phyloP scores from a whole-genome alignment of 2,888 invertebrate species.

The Drosophila kuntzei region DNA sequence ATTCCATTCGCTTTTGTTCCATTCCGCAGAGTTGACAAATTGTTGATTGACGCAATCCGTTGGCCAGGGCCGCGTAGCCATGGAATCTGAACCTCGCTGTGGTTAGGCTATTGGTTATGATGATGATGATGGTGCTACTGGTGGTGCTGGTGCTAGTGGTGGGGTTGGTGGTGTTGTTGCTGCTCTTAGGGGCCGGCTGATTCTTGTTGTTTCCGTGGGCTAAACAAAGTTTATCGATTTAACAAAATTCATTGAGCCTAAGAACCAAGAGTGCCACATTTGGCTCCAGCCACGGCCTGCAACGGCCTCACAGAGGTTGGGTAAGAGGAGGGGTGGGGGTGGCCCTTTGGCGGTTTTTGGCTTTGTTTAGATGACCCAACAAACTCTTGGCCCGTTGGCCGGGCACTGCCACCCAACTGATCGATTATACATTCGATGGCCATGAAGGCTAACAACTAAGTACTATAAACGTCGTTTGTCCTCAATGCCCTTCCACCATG shows the following conservation, averaged over 20 bases:
- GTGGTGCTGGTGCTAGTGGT: constrained; percentile 20
- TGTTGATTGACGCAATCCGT: constrained; percentile 80
- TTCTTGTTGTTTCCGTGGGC: constrained; percentile 78
- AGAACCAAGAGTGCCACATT: constrained; percentile 74
- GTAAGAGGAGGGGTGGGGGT: background rate
- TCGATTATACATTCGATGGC: constrained; percentile 81
- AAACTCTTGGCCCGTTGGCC: constrained; percentile 74
- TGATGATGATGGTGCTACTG: constrained; percentile 25
- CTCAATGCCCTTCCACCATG: constrained; percentile 51
- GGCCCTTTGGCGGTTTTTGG: constrained; percentile 48
- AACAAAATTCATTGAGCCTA: constrained; percentile 75
- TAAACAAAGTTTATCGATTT: constrained; percentile 81
- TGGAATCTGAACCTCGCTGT: constrained; percentile 61
- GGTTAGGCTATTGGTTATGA: constrained; percentile 43
- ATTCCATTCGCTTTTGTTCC: constrained; percentile 27
- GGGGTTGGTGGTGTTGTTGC: constrained; percentile 1
- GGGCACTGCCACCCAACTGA: constrained; percentile 75
- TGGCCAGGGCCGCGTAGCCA: constrained; percentile 70
- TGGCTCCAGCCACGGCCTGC: constrained; percentile 51
- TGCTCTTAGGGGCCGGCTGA: constrained; percentile 68
- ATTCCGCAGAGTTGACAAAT: constrained; percentile 68
- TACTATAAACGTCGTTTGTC: constrained; percentile 41
- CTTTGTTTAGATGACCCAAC: constrained; percentile 81
- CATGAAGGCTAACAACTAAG: constrained; percentile 70
- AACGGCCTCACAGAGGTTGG: constrained; percentile 2